These are phyloP conservation scores for Pseudolaguvia tuberculata DNA, from an alignment of 2,113 vertebrate genomes.

Conservation along the genomic window DNA sequence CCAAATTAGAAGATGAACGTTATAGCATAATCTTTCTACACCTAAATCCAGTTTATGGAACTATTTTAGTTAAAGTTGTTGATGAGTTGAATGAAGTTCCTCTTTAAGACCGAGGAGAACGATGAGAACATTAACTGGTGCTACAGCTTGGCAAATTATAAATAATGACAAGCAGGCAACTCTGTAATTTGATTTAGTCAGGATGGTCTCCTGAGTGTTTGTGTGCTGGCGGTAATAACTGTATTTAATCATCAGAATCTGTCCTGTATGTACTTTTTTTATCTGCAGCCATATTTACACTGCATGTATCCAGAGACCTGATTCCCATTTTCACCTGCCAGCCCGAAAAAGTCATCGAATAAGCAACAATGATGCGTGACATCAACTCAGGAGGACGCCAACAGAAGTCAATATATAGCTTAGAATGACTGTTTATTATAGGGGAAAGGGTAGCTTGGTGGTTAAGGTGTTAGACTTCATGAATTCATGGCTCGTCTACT, in stretches of 20 bases:
- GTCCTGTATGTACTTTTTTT: background rate
- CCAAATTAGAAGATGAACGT: too few relatives aligned
- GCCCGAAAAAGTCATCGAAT: too few relatives aligned
- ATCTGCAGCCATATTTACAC: background rate
- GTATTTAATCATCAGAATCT: background rate
- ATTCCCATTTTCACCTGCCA: too few relatives aligned
- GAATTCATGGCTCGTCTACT: too few relatives aligned
- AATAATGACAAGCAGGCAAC: conserved; percentile 6
- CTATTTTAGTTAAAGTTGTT: conserved; percentile 2
- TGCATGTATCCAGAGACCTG: too few relatives aligned
- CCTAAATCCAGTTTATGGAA: background rate
- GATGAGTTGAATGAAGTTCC: conserved; percentile 15
- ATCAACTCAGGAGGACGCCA: too few relatives aligned
- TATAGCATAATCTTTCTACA: too few relatives aligned
- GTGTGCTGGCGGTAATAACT: background rate
- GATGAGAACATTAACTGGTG: conserved; percentile 3
- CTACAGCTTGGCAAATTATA: background rate
- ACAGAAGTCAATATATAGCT: too few relatives aligned
- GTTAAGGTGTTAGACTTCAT: too few relatives aligned
- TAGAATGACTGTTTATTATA: too few relatives aligned
- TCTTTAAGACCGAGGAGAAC: background rate
- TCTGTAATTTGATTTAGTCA: conserved; percentile 19
- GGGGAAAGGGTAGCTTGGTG: too few relatives aligned
- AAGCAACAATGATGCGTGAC: too few relatives aligned
- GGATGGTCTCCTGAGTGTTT: background rate